Conservation (phyloP, 2,888 invertebrate genomes). For the Drosophila suboccidentalis region DNA sequence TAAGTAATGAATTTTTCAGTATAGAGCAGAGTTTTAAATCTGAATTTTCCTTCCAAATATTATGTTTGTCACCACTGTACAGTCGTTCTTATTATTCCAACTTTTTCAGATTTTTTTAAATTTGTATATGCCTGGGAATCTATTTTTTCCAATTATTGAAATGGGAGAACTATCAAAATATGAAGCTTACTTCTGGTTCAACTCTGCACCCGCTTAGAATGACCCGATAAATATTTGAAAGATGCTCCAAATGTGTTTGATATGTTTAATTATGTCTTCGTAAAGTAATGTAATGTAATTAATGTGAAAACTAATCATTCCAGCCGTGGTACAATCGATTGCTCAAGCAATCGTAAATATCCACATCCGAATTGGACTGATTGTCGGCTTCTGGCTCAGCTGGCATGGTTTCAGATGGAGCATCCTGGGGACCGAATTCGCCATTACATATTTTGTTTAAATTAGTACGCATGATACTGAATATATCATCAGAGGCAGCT, state of each 20-base stretch:
- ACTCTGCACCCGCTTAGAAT: too few relatives aligned
- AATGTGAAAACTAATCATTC: not conserved
- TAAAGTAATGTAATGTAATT: not conserved
- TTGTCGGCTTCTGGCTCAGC: not conserved
- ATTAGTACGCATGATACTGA: not conserved
- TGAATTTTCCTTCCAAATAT: too few relatives aligned
- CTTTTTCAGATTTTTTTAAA: too few relatives aligned
- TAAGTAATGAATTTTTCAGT: too few relatives aligned
- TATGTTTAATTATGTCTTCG: not conserved
- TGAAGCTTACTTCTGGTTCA: too few relatives aligned
- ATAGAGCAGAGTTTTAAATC: too few relatives aligned
- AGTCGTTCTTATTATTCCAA: too few relatives aligned
- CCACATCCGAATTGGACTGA: not conserved
- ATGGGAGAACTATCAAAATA: too few relatives aligned
- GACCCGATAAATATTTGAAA: not conserved
- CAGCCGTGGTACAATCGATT: not conserved
- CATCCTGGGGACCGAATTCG: not conserved
- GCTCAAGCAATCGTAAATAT: not conserved
- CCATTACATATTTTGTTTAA: not conserved
- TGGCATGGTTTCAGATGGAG: not conserved
- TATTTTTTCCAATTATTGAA: too few relatives aligned
- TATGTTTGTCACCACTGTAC: too few relatives aligned
- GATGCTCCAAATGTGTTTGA: not conserved
- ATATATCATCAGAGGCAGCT: not conserved
- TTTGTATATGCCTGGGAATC: too few relatives aligned